These are phyloP conservation scores for Bradypodion pumilum DNA, from an alignment of 2,797 vertebrate genomes.

Conservation along the genomic window DNA sequence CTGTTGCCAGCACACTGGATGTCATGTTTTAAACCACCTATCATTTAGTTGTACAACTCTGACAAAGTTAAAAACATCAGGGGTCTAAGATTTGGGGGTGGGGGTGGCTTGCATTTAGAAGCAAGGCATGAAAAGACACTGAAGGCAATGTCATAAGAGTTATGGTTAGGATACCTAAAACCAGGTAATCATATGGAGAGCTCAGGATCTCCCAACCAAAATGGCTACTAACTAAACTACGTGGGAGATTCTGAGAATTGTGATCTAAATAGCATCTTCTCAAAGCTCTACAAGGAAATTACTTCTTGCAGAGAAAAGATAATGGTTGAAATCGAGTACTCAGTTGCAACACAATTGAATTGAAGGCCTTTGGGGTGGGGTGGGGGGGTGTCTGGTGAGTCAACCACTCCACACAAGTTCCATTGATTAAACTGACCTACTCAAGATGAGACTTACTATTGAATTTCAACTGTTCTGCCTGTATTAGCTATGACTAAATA, in stretches of 20 bases:
- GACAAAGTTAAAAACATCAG: not conserved
- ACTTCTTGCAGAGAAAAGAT: not conserved
- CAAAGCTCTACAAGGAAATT: not conserved
- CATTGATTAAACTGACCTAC: too few relatives aligned
- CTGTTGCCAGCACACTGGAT: not conserved
- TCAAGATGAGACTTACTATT: too few relatives aligned
- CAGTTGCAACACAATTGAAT: too few relatives aligned
- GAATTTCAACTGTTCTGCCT: too few relatives aligned
- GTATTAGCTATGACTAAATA: too few relatives aligned
- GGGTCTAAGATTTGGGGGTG: not conserved
- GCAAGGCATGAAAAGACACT: not conserved
- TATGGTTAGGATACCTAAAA: not conserved
- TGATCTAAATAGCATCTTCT: not conserved
- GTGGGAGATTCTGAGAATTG: not conserved
- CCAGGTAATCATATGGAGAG: not conserved
- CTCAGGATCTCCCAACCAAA: not conserved
- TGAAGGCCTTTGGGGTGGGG: too few relatives aligned
- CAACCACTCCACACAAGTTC: too few relatives aligned
- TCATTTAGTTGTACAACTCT: not conserved
- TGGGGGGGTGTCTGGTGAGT: too few relatives aligned
- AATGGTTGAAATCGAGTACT: too few relatives aligned
- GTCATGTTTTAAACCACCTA: conserved; percentile 7
- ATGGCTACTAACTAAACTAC: too few relatives aligned
- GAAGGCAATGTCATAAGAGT: not conserved
- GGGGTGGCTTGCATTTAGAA: not conserved